A percentile compares a stretch with the other conserved stretches of the same genome.
Evolutionary conservation across 1,140 invertebrate genomes (phyloP).

Genomic region (Prorops nasuta): DNA sequence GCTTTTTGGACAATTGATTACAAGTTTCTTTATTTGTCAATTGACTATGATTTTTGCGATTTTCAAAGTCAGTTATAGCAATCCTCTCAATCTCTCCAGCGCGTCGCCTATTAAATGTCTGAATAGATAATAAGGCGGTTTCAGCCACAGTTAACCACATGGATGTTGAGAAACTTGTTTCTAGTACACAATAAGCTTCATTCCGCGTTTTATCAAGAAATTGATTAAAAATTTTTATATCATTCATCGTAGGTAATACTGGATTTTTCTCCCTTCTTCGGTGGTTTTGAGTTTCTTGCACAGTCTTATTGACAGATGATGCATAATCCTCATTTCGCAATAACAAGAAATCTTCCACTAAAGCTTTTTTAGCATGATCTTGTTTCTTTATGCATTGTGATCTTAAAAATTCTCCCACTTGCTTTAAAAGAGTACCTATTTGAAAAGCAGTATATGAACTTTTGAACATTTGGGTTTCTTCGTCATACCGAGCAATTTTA

Average conservation of each 20-base stretch:
- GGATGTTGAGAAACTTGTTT: no score
- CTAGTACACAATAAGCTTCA: no score
- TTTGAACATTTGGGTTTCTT: conserved; percentile 11
- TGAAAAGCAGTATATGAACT: conserved; percentile 11
- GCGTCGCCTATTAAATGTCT: conserved; percentile 17
- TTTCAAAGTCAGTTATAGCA: conserved; percentile 12
- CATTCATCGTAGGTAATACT: no score
- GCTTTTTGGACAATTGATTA: conserved; percentile 6
- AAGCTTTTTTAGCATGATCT: conserved; percentile 11
- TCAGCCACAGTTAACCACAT: conserved; percentile 10
- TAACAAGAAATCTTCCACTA: conserved; percentile 14
- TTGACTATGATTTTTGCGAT: not conserved
- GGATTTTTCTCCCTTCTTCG: no score
- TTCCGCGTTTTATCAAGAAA: no score
- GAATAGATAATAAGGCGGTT: conserved; percentile 4
- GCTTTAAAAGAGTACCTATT: conserved; percentile 20
- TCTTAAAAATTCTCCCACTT: conserved; percentile 12
- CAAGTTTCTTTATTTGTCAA: conserved; percentile 10
- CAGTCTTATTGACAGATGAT: no score
- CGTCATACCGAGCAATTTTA: conserved; percentile 12
- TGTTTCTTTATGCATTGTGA: conserved; percentile 16
- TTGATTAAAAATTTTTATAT: no score
- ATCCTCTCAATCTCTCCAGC: conserved; percentile 17
- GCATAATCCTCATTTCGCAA: conserved; percentile 18
- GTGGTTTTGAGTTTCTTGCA: no score